Evolutionary conservation across 2,888 invertebrate genomes (phyloP), one percentile per base, ranked within the genome.

Genomic region (Acanthosepion lycidas): DNA sequence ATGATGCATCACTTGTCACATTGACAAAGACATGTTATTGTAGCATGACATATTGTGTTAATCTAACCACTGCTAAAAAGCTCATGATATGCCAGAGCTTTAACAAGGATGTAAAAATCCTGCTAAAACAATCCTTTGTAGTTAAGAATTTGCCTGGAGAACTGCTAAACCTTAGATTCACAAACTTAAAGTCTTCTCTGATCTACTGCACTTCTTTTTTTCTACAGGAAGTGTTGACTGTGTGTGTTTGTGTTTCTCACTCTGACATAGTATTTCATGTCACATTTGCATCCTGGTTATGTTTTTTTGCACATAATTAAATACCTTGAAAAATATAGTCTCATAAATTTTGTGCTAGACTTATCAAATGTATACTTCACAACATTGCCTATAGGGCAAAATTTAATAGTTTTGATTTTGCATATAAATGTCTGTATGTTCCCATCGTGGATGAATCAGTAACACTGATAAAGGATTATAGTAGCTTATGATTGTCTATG

Each of bases 1-100:
- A 92, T 49, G 49, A 92, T 49, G 51, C 48, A 92, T 92, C 49
- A 49, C 23, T 42, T 92, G 92, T 51, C 49, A 49, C n/a, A 51
- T 51, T 92, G 92, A 92, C 20, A n/a, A 78, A 78, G 49, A 92
- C n/a, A 92, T 92, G 49, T 92, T 92, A 48, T 92, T 92, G 51
- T 92, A 92, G 92, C 92, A 92, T 92, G 92, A 51, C 49, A 92
- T 92, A 92, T 92, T 92, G 92, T 92, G 51, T 51, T 92, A 51
- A 23, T n/a, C 92, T 51, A 51, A 92, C 42, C 78, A 78, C 78
- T 78, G 64, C 26, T 26, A 64, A 64, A 64, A 78, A n/a, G 28
- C 78, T 28, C 26, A 28, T 78, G 78, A 28, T 78, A 78, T 78
- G 78, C 78, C 28, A 28, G 78, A 78, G 78, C n/a, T 78, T 12